A percentile compares a stretch with the other conserved stretches of the same genome.
Conservation (phyloP, 2,888 invertebrate genomes). For the Oxyteleia sp. region DNA sequence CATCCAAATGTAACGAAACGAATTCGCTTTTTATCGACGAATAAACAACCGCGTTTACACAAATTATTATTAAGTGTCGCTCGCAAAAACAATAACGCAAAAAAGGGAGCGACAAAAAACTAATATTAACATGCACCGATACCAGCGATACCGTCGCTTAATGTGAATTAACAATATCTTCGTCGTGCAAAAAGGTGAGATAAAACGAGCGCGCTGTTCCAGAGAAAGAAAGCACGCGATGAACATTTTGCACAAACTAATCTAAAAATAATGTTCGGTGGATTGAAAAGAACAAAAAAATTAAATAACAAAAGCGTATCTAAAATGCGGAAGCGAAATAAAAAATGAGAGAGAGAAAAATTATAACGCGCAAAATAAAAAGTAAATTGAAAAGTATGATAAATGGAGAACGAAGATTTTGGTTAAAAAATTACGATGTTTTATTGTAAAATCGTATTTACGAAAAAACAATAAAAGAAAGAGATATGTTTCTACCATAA, state of each 20-base stretch:
- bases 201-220: neutral
- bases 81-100: neutral
- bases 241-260: constrained; percentile 1
- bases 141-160: neutral
- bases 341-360: too few species aligned
- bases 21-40: constrained; percentile 3
- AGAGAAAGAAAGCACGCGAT: constrained; percentile 7
- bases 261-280: constrained; percentile 5
- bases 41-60: neutral
- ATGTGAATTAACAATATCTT: constrained; percentile 20
- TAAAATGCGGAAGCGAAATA: neutral
- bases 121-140: constrained; percentile 20
- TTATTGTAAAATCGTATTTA: too few species aligned
- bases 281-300: neutral
- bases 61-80: constrained; percentile 26
- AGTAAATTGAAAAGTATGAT: too few species aligned
- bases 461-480: too few species aligned
- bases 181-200: constrained; percentile 15
- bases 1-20: constrained; percentile 22
- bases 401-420: too few species aligned
- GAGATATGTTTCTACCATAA: too few species aligned
- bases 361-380: too few species aligned
- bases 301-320: neutral
- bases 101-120: constrained; percentile 6
- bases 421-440: too few species aligned